Conservation (phyloP, 2,888 invertebrate genomes). For the Aphodius sticticus region DNA sequence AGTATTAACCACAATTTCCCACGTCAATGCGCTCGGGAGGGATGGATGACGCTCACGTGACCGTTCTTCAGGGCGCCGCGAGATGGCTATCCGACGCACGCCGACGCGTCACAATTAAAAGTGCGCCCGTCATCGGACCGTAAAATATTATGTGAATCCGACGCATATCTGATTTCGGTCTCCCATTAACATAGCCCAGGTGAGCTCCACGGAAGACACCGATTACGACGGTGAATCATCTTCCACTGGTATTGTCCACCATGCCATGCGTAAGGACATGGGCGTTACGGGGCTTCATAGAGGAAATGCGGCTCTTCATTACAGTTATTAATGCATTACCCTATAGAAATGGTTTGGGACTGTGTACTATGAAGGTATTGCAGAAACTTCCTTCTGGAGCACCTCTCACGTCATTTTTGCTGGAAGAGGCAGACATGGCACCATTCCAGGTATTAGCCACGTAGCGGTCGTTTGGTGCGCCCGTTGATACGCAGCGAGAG, state of each 20-base stretch:
- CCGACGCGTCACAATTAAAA: slow-evolving; percentile 6
- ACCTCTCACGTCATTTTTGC: no score
- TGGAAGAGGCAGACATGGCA: no score
- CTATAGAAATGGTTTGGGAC: neutral
- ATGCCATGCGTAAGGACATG: neutral
- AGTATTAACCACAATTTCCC: slow-evolving; percentile 17
- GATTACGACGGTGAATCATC: slow-evolving; percentile 17
- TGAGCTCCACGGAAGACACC: slow-evolving; percentile 20
- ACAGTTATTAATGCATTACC: neutral
- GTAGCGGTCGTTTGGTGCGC: neutral
- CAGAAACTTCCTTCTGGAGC: neutral
- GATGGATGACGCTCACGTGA: slow-evolving; percentile 13
- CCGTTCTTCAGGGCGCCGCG: slow-evolving; percentile 11
- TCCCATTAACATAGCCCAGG: slow-evolving; percentile 19
- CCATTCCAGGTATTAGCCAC: neutral
- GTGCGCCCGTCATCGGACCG: neutral
- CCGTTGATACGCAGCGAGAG: neutral
- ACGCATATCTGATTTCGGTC: slow-evolving; percentile 12
- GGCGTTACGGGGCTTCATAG: neutral
- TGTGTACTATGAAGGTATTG: neutral
- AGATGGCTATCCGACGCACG: slow-evolving; percentile 8
- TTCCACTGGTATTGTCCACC: slow-evolving; percentile 10
- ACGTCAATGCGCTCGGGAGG: slow-evolving; percentile 7
- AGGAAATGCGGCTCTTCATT: neutral
- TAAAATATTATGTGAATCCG: slow-evolving; percentile 18